Evolutionary conservation across 1,140 invertebrate species (phyloP), one percentile per base, ranked within the genome.

Genomic region (Alviniconcha marisindica): DNA sequence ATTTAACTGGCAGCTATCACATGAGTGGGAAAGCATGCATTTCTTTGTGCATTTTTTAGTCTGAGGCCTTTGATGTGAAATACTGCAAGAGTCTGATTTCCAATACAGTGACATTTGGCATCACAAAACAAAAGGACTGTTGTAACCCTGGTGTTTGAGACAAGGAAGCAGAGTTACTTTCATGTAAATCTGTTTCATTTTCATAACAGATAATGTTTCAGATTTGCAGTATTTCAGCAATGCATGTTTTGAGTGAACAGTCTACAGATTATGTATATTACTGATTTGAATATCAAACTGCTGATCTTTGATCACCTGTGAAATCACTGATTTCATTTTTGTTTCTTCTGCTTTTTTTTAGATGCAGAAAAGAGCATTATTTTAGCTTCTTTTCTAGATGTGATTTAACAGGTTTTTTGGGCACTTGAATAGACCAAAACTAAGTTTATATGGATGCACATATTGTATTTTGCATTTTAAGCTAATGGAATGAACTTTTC

Each of bases 1-100:
- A 18, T 48, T 48, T 48, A 18, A 10, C 18, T 48, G 5, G 18
- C 56, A 24, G 56, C n/a, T n/a, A n/a, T 14, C 4, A n/a, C 36
- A 40, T n/a, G n/a, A n/a, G n/a, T n/a, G n/a, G 69, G 33, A 33
- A 71, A 71, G 69, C 69, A 71, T 71, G 69, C 69, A 71, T 38
- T 38, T 71, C 69, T 71, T 38, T 71, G 15, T 71, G 69, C 36
- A 21, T 40, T 21, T 66, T 33, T 33, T 21, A 24, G 18, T 48
- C 44, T 48, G 44, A 48, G 44, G 44, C 36, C 15, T 14, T 40
- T 4, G 1, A 15, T 40, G 36, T 71, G 69, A 71, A 71, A 71
- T 71, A 71, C 69, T 71, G 69, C 36, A 33, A 71, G 44, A 5
- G n/a, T n/a, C n/a, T n/a, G n/a, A n/a, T n/a, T n/a, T n/a, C n/a